These are phyloP conservation scores for Hepsetus odoe DNA, from an alignment of 2,113 vertebrate species.

Conservation along the genomic window DNA sequence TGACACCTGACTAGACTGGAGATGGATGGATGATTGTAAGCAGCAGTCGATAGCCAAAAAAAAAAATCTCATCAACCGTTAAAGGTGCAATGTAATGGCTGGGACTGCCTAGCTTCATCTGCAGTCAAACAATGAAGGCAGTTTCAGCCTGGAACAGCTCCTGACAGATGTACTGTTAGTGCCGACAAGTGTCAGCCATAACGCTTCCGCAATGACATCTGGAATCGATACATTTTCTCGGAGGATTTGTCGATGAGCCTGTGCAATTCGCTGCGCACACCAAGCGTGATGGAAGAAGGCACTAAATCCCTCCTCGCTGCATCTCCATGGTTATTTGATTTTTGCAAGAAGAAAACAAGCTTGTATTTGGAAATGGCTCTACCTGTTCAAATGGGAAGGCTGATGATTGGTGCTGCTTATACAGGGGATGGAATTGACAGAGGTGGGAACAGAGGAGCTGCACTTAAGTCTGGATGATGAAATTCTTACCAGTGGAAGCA, in stretches of 20 bases:
- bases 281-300: not conserved
- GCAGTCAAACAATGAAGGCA: constrained; percentile 1
- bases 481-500: no score
- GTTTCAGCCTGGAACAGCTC: not conserved
- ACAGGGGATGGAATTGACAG: not conserved
- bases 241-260: not conserved
- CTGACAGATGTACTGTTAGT: constrained; percentile 4
- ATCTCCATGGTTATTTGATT: not conserved
- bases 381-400: not conserved
- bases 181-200: constrained; percentile 9
- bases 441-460: no score
- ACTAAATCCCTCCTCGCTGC: not conserved
- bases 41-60: not conserved
- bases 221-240: constrained; percentile 8
- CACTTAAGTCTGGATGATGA: no score
- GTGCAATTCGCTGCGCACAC: not conserved
- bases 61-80: not conserved
- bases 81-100: not conserved
- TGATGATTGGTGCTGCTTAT: not conserved
- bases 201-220: not conserved
- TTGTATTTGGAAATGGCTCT: not conserved
- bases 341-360: not conserved
- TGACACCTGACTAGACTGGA: not conserved
- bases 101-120: not conserved
- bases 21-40: not conserved